These are phyloP conservation scores for Conus ventricosus DNA, from an alignment of 1,140 invertebrate species.

Conservation along the genomic window DNA sequence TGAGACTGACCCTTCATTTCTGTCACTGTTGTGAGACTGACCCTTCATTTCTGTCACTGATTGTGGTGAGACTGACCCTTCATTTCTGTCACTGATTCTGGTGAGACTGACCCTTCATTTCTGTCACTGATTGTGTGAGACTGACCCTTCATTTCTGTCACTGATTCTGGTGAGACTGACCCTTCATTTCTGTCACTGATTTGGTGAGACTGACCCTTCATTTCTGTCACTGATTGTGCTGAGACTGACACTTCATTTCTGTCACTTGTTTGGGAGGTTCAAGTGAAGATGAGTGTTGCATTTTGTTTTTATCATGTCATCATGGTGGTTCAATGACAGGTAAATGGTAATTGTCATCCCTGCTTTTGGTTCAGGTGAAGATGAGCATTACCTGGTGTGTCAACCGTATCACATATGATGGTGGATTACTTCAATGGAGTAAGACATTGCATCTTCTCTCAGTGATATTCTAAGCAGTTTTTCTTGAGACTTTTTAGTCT, in stretches of 20 bases:
- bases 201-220: conserved; percentile 51
- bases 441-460: no score
- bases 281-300: no score
- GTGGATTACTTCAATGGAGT: no score
- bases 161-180: conserved; percentile 64
- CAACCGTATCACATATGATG: no score
- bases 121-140: conserved; percentile 50
- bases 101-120: conserved; percentile 37
- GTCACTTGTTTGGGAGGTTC: no score
- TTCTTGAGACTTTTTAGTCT: no score
- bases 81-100: conserved; percentile 58
- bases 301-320: no score
- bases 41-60: conserved; percentile 36
- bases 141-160: background rate
- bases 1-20: conserved; percentile 24
- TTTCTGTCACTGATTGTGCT: conserved; percentile 63
- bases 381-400: no score
- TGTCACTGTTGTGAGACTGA: conserved; percentile 46
- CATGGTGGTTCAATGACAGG: no score
- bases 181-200: conserved; percentile 38
- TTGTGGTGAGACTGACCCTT: conserved; percentile 55
- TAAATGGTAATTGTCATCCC: no score
- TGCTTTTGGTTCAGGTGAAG: no score
- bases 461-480: no score
- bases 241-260: background rate